Base-by-base conservation (phyloP, 2,797 vertebrate species). In the Paratrypauchen microcephalus region DNA sequence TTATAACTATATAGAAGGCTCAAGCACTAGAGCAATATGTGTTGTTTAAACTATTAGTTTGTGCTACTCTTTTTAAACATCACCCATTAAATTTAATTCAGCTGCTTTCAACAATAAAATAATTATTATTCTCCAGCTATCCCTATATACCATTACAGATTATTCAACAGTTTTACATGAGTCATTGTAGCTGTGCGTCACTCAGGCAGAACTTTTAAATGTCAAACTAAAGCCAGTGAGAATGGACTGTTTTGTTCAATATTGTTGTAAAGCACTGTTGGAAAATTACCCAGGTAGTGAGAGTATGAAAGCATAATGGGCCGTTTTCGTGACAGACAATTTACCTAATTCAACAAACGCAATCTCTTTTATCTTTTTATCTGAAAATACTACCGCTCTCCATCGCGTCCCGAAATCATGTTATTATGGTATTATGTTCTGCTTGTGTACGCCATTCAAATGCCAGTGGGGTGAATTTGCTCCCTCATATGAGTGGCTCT, bases 361-460 rank as follows among this genome's bases (percentile, higher is more conserved):
- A 60, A 76, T 76, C 23, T 65, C 72, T 82, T 79, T 80, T 74
- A 71, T 80, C 68, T 64, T 54, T 58, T 64, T 7, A 11, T 52
- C 9, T 30, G 36, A 61, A 69, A 39, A 41, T 28, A 52, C 54
- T 50, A 47, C 26, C 32, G 28, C 21, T 79, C 55, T 68, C 67
- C 13, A 15, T 58, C 32, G 47, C 54, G 32, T 68, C 65, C 69
- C 69, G 59, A 83, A 83, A 83, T 84, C 80, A 81, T 75, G 73
- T 86, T 76, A 88, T 91, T 82, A 83, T 71, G 58, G 55, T 68
- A 81, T 81, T 83, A 83, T 78, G 59, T 73, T 60, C 69, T 64
- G 57, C 79, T 86, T 78, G 32, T 69, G 60, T 72, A 19, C 9
- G 28, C 68, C 78, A 72, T 82, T 83, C 75, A 80, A 72, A 86